Percentiles rank a stretch among this genome's conserved stretches.
phyloP scores from a whole-genome alignment of 2,797 vertebrate species.

The Lithobates sylvaticus region DNA sequence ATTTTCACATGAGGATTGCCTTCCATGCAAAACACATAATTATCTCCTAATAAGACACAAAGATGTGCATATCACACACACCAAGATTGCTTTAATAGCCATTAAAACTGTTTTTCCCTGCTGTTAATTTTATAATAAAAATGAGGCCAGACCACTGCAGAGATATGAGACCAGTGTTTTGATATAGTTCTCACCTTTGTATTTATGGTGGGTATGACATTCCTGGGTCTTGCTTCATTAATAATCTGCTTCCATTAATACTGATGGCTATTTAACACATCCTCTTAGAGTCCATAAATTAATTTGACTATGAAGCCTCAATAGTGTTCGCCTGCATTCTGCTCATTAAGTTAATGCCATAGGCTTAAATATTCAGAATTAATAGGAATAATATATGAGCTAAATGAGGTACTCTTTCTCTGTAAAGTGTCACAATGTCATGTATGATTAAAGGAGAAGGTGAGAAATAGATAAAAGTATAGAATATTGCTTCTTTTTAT shows the following conservation, averaged over 20 bases:
- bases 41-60: conserved; percentile 48
- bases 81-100: conserved; percentile 44
- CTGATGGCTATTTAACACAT: conserved; percentile 67
- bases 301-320: conserved; percentile 57
- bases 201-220: conserved; percentile 51
- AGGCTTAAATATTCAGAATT: conserved; percentile 68
- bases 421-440: conserved; percentile 60
- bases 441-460: conserved; percentile 54
- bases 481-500: conserved; percentile 21
- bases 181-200: conserved; percentile 32
- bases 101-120: conserved; percentile 31
- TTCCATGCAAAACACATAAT: conserved; percentile 46
- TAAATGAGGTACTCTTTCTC: conserved; percentile 60
- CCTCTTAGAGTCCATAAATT: conserved; percentile 64
- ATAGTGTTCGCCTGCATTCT: conserved; percentile 62
- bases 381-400: conserved; percentile 66
- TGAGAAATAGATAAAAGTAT: conserved; percentile 35
- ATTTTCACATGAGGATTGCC: conserved; percentile 13
- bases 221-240: conserved; percentile 69
- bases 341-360: conserved; percentile 65
- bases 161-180: conserved; percentile 36
- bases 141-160: conserved; percentile 23
- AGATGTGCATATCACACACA: conserved; percentile 39
- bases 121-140: conserved; percentile 47
- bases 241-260: conserved; percentile 70